A percentile compares a stretch with the other conserved stretches of the same genome.
Evolutionary conservation across 2,113 vertebrate genomes (phyloP).

Genomic region (cattle (Bos taurus)): ARS-UCD2.0 NC_037335.1:59180501-59181000

Average conservation of each 20-base stretch:
- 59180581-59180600: neutral
- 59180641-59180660: neutral
- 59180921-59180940: neutral
- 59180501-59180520: neutral
- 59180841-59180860: conserved; percentile 63
- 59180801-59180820: neutral
- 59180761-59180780: neutral
- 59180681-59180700: neutral
- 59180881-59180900: conserved; percentile 12
- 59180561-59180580: neutral
- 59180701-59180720: neutral
- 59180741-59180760: neutral
- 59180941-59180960: neutral
- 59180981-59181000: neutral
- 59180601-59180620: neutral
- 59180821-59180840: neutral
- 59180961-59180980: neutral
- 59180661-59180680: neutral
- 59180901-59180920: conserved; percentile 52
- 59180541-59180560: neutral
- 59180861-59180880: conserved; percentile 48
- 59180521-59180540: neutral
- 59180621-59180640: neutral
- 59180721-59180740: neutral
- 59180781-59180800: neutral